Percentiles rank a stretch among this genome's conserved stretches.
phyloP scores from a whole-genome alignment of 2,888 invertebrate genomes.

The Phymatocera aterrima region DNA sequence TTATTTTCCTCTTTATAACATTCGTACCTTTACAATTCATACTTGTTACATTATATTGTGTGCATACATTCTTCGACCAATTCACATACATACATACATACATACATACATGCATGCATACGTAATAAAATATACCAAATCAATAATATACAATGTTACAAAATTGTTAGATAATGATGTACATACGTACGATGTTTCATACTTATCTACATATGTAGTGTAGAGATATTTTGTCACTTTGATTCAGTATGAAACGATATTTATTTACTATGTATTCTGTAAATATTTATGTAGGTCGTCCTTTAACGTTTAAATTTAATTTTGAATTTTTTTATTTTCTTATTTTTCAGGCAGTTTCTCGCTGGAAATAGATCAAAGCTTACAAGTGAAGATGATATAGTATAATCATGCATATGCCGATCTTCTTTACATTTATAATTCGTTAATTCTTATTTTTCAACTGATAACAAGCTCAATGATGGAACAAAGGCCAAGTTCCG shows the following conservation, averaged over 20 bases:
- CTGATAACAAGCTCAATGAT: too few relatives aligned
- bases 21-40: neutral
- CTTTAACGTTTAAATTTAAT: neutral
- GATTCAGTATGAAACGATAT: neutral
- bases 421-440: too few relatives aligned
- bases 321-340: too few relatives aligned
- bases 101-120: neutral
- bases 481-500: too few relatives aligned
- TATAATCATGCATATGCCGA: too few relatives aligned
- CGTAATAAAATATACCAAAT: constrained; percentile 9
- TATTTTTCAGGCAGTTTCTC: too few relatives aligned
- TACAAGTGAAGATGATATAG: neutral
- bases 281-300: too few relatives aligned
- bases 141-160: constrained; percentile 28
- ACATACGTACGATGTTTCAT: too few relatives aligned
- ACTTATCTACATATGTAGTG: neutral
- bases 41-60: constrained; percentile 5
- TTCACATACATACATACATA: neutral
- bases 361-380: neutral
- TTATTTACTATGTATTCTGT: neutral
- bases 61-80: constrained; percentile 18
- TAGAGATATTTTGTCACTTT: constrained; percentile 12
- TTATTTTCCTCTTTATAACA: neutral
- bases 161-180: constrained; percentile 28
- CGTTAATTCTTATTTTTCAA: too few relatives aligned